These are phyloP conservation scores for Scaptomyza caliginosa DNA, from an alignment of 2,888 invertebrate genomes.

Conservation along the genomic window DNA sequence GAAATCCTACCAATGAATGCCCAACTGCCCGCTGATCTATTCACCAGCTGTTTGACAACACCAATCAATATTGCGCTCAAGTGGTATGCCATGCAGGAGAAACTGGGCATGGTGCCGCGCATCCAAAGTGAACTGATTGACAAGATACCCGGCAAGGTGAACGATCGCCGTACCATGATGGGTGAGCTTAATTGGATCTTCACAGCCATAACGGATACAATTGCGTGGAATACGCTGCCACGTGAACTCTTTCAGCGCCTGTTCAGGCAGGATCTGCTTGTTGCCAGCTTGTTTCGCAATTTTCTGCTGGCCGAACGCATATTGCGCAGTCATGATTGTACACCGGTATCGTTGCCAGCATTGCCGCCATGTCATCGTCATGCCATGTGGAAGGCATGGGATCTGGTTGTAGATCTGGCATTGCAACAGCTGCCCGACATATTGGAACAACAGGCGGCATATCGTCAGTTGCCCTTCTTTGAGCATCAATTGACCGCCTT, in stretches of 20 bases:
- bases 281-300: conserved; percentile 99
- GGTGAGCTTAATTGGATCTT: conserved; percentile 99
- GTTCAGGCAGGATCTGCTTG: conserved; percentile 98
- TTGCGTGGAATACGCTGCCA: conserved; percentile 99
- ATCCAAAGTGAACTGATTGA: conserved; percentile 94
- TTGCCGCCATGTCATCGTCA: conserved; percentile 95
- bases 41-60: conserved; percentile 98
- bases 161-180: conserved; percentile 97
- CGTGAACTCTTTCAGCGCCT: conserved; percentile 97
- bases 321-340: conserved; percentile 97
- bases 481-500: conserved; percentile 99
- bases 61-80: conserved; percentile 98
- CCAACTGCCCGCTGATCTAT: conserved; percentile 97
- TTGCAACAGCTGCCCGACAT: conserved; percentile 94
- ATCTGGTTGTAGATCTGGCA: conserved; percentile 96
- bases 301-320: conserved; percentile 98
- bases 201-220: conserved; percentile 99
- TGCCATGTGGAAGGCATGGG: conserved; percentile 99
- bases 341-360: conserved; percentile 96
- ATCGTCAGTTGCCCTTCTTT: conserved; percentile 95
- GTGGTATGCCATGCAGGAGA: conserved; percentile 95
- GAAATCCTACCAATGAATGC: conserved; percentile 98
- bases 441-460: conserved; percentile 86
- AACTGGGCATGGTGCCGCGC: conserved; percentile 91
- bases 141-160: conserved; percentile 98